A percentile compares a stretch with the other conserved stretches of the same genome.
Evolutionary conservation across 37 sponge, comb jelly and placozoan species (phyloP).

Genomic region (Crambe crambe): DNA sequence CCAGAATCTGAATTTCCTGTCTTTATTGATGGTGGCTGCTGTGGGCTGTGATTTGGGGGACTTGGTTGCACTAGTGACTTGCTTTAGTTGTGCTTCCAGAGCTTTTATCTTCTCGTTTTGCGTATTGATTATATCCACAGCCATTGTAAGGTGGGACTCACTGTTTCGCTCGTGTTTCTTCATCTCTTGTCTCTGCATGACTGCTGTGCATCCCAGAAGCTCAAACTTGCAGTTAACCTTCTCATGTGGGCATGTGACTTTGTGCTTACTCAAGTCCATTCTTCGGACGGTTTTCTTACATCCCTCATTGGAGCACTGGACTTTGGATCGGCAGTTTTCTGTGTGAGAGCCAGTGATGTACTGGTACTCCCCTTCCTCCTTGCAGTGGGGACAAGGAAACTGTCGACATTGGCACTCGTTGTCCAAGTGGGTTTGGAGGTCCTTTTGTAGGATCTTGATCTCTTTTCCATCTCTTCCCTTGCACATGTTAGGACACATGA

Average conservation of each 20-base stretch:
- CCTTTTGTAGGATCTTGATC: not conserved
- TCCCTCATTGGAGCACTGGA: slow-evolving; percentile 27
- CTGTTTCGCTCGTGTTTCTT: slow-evolving; percentile 4
- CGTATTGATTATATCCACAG: not conserved
- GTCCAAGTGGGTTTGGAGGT: slow-evolving; percentile 7
- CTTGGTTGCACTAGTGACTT: not conserved
- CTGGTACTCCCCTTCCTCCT: slow-evolving; percentile 19
- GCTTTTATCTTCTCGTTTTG: not conserved
- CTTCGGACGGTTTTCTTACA: not conserved
- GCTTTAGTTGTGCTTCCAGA: not conserved
- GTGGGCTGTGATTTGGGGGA: too few species aligned
- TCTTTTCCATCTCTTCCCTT: not conserved
- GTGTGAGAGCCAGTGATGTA: slow-evolving; percentile 21
- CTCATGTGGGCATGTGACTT: not conserved
- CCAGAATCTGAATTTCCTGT: not conserved
- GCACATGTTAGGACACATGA: slow-evolving; percentile 34
- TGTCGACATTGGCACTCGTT: slow-evolving; percentile 16
- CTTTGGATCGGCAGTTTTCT: slow-evolving; percentile 12
- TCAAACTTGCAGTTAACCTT: slow-evolving; percentile 21
- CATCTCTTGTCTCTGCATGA: slow-evolving; percentile 5
- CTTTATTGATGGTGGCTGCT: too few species aligned
- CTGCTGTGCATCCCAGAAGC: slow-evolving; percentile 14
- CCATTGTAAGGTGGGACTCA: not conserved
- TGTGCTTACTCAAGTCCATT: slow-evolving; percentile 7
- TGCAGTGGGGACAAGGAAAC: slow-evolving; percentile 37